A percentile compares a stretch with the other conserved stretches of the same genome.
Conservation (phyloP, 2,888 invertebrate species). For the Tipula vernalis region DNA sequence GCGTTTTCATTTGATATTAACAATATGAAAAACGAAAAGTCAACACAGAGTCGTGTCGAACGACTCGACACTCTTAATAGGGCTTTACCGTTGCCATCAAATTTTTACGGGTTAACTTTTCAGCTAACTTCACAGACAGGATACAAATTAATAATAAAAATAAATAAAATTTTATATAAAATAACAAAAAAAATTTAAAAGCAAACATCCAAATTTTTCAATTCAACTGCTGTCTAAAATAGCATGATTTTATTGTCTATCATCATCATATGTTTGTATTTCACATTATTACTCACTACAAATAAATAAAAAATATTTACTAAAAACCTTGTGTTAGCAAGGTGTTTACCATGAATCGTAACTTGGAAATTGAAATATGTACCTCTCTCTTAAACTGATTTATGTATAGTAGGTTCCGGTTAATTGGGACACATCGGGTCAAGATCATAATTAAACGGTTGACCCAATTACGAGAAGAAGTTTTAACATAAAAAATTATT, state of each 20-base stretch:
- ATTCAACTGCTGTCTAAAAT: background rate
- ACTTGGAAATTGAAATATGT: background rate
- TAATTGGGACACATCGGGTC: too few relatives aligned
- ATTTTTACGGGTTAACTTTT: too few relatives aligned
- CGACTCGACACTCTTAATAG: too few relatives aligned
- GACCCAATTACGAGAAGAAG: too few relatives aligned
- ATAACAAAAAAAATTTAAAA: background rate
- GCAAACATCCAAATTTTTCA: background rate
- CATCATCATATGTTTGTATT: background rate
- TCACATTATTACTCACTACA: background rate
- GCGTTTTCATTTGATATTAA: too few relatives aligned
- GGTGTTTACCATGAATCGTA: background rate
- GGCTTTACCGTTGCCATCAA: too few relatives aligned
- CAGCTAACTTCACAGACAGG: too few relatives aligned
- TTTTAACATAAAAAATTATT: too few relatives aligned
- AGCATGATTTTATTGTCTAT: background rate
- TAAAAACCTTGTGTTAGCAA: background rate
- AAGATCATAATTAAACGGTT: too few relatives aligned
- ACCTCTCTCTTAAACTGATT: background rate
- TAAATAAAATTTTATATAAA: background rate
- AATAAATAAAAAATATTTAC: background rate
- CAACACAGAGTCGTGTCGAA: too few relatives aligned
- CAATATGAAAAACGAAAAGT: too few relatives aligned
- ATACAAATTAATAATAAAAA: background rate
- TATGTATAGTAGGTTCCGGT: background rate